A percentile compares a stretch with the other conserved stretches of the same genome.
Evolutionary conservation across 2,888 invertebrate species (phyloP).

Genomic region (Folsomia candida): DNA sequence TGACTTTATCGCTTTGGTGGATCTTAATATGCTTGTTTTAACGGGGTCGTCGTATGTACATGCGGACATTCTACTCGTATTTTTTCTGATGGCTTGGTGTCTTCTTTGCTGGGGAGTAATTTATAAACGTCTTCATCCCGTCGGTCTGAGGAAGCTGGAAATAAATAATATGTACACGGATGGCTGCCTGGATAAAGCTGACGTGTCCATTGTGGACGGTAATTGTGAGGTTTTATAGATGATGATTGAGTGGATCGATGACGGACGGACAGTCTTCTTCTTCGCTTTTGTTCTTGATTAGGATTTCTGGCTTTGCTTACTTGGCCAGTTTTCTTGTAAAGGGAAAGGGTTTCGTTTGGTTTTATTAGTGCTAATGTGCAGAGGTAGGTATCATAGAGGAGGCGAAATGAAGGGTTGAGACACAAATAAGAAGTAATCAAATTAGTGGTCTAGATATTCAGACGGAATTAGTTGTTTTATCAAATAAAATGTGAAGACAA

Average conservation of each 20-base stretch:
- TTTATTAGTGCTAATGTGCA: no score
- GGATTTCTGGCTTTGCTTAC: no score
- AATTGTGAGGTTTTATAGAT: conserved; percentile 14
- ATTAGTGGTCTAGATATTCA: no score
- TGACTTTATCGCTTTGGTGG: neutral
- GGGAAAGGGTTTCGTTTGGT: no score
- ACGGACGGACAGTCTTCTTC: conserved; percentile 8
- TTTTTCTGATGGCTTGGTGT: no score
- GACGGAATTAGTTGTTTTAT: no score
- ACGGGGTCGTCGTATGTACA: conserved; percentile 3
- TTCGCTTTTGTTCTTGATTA: conserved; percentile 15
- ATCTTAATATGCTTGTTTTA: conserved; percentile 20
- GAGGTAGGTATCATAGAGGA: no score
- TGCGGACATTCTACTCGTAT: no score
- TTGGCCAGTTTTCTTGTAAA: no score
- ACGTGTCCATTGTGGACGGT: conserved; percentile 13
- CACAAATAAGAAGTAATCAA: no score
- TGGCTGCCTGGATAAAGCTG: conserved; percentile 8
- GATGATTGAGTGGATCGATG: conserved; percentile 22
- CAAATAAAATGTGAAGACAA: no score
- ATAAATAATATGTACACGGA: neutral
- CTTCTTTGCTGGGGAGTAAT: neutral
- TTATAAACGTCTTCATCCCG: conserved; percentile 9
- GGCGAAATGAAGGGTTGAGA: no score
- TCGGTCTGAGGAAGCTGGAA: neutral